Base-by-base conservation (phyloP, 2,797 vertebrate species). In the Zenarchopterus dispar region DNA sequence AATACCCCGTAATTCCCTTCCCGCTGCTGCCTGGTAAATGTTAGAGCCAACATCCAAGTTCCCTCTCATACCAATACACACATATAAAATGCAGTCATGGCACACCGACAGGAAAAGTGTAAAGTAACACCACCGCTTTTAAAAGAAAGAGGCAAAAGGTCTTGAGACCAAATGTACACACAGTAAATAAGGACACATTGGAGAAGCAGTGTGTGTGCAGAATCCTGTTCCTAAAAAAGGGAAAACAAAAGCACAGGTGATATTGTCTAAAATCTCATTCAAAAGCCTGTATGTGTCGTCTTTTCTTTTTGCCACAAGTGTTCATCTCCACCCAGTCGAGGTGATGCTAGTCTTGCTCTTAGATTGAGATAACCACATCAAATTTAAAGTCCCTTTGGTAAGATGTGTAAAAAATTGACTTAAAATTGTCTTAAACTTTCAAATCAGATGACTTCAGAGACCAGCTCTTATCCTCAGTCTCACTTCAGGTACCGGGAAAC, bases 1-100 rank as follows among this genome's bases (percentile, higher is more conserved):
- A 87, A 88, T 71, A 80, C 77, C 83, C 62, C 62, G 80, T 87
- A 86, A 88, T 73, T 85, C 78, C 78, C 75, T 53, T 78, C 62
- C 65, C 45, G 53, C 31, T 46, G 67, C 63, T 71, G 80, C 77
- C 49, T 60, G 63, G 62, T 51, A 41, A 58, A 48, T 23, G 36
- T 77, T 60, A 52, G 59, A 63, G 71, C 82, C 84, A 85, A 69
- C 67, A 62, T 75, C n/a, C 43, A 53, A 56, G 43, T 21, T 41
- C 43, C 16, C 50, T 18, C 50, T 59, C 63, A 76, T 50, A 62
- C 53, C 50, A 57, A 62, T 62, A 53, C n/a, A 49, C 68, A 69
- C 69, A 71, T 41, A 70, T 41, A 59, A 62, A 68, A 51, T 68
- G 33, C 28, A 74, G 57, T 64, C 50, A 57, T 61, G 69, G 67